Percentiles rank a stretch among this genome's conserved stretches.
phyloP scores from a whole-genome alignment of 1,140 invertebrate species.

The Caenorhabditis inopinata region DNA sequence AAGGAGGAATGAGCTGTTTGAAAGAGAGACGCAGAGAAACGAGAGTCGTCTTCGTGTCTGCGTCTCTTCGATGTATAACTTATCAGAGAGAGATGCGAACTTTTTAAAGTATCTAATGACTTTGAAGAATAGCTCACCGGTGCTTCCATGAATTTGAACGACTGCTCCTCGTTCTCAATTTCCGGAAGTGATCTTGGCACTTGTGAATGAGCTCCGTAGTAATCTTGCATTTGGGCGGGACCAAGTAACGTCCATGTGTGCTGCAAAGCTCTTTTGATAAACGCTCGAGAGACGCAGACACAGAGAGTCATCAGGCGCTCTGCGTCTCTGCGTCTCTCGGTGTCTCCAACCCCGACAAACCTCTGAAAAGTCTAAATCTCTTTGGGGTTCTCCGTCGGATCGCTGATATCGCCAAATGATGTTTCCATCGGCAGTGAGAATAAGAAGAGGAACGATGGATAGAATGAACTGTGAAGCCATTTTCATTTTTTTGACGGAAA shows the following conservation, averaged over 20 bases:
- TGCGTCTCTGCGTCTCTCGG: too few relatives aligned
- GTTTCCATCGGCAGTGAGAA: too few relatives aligned
- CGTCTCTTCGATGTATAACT: background rate
- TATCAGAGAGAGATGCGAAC: too few relatives aligned
- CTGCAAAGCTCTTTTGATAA: too few relatives aligned
- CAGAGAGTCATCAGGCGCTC: too few relatives aligned
- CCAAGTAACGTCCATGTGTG: background rate
- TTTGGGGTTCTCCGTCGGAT: background rate
- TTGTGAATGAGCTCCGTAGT: background rate
- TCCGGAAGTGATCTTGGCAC: background rate
- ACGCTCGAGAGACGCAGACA: too few relatives aligned
- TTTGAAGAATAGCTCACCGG: background rate
- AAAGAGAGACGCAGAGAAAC: background rate
- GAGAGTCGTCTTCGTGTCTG: background rate
- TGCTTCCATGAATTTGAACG: constrained; percentile 4
- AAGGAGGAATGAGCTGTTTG: background rate
- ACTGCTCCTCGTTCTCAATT: background rate
- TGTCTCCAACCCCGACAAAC: background rate
- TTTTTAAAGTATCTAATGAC: too few relatives aligned
- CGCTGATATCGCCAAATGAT: constrained; percentile 2
- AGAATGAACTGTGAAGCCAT: too few relatives aligned
- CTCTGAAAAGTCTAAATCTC: constrained; percentile 10
- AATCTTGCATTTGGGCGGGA: constrained; percentile 17
- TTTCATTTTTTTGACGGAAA: too few relatives aligned
- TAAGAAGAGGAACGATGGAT: too few relatives aligned